Evolutionary conservation across 2,888 invertebrate species (phyloP).

Genomic region (Chrysolina haemoptera): DNA sequence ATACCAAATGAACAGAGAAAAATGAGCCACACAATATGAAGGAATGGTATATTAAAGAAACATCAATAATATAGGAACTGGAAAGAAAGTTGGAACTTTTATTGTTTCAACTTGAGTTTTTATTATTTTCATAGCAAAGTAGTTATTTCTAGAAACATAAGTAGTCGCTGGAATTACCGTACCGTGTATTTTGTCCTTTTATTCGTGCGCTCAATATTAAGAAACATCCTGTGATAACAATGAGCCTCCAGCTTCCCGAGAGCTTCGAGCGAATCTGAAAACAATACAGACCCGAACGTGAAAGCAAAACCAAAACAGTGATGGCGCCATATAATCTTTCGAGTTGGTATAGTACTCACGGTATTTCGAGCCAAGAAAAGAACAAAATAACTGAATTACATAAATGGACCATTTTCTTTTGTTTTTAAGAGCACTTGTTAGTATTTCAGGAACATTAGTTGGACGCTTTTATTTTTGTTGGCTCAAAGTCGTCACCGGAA

Average conservation of each 20-base stretch:
- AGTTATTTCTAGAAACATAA: slow-evolving; percentile 31
- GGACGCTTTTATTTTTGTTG: slow-evolving; percentile 2
- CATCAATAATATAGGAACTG: background rate
- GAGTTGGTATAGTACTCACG: slow-evolving; percentile 28
- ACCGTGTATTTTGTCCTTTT: slow-evolving; percentile 43
- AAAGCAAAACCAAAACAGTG: slow-evolving; percentile 39
- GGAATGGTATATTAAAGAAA: background rate
- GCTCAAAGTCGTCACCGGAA: background rate
- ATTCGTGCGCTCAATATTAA: slow-evolving; percentile 40
- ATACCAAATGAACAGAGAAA: background rate
- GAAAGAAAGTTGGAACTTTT: background rate
- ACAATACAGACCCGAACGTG: slow-evolving; percentile 40
- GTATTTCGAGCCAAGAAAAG: slow-evolving; percentile 20
- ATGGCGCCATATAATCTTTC: slow-evolving; percentile 47
- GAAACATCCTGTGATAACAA: slow-evolving; percentile 46
- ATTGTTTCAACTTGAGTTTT: slow-evolving; percentile 18
- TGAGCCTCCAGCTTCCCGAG: slow-evolving; percentile 40
- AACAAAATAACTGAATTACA: slow-evolving; percentile 33
- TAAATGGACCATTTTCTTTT: slow-evolving; percentile 27
- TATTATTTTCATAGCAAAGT: slow-evolving; percentile 23
- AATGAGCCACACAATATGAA: background rate
- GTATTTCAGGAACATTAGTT: background rate
- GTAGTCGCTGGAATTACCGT: slow-evolving; percentile 42
- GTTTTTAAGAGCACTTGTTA: slow-evolving; percentile 2
- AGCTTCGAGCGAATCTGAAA: slow-evolving; percentile 34